Evolutionary conservation across 2,888 invertebrate species (phyloP).

Genomic region (Cerceris rybyensis): DNA sequence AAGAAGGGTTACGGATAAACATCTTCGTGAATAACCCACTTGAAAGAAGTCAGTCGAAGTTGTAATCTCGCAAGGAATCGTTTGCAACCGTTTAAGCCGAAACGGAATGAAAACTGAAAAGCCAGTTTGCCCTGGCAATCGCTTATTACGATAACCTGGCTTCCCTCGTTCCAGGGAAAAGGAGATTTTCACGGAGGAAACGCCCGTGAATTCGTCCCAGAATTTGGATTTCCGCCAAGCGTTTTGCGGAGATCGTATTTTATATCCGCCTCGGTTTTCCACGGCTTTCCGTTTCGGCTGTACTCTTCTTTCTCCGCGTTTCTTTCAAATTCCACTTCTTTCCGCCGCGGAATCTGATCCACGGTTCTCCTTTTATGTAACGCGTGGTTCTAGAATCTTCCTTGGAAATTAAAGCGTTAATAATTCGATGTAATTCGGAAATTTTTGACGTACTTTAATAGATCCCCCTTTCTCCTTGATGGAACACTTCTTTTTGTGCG

Average conservation of each 20-base stretch:
- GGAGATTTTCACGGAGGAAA: constrained; percentile 10
- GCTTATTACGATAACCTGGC: constrained; percentile 12
- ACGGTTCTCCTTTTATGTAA: background rate
- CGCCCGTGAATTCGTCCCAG: constrained; percentile 29
- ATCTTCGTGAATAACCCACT: too few species aligned
- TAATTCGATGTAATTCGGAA: constrained; percentile 41
- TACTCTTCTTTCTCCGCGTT: constrained; percentile 3
- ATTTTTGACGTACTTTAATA: constrained; percentile 5
- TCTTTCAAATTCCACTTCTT: constrained; percentile 6
- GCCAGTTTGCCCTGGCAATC: constrained; percentile 12
- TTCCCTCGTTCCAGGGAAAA: background rate
- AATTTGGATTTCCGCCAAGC: constrained; percentile 49
- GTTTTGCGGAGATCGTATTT: constrained; percentile 42
- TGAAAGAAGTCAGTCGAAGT: background rate
- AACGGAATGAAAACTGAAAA: constrained; percentile 15
- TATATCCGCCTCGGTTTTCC: constrained; percentile 20
- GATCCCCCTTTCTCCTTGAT: background rate
- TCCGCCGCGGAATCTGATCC: background rate
- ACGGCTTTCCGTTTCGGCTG: constrained; percentile 12
- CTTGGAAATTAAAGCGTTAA: constrained; percentile 32
- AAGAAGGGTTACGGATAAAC: too few species aligned
- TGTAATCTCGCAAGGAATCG: background rate
- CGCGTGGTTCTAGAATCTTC: constrained; percentile 15
- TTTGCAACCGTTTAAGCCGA: background rate
- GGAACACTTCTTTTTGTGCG: background rate